Base-by-base conservation (phyloP, 2,888 invertebrate genomes). In the Alcis repandata region DNA sequence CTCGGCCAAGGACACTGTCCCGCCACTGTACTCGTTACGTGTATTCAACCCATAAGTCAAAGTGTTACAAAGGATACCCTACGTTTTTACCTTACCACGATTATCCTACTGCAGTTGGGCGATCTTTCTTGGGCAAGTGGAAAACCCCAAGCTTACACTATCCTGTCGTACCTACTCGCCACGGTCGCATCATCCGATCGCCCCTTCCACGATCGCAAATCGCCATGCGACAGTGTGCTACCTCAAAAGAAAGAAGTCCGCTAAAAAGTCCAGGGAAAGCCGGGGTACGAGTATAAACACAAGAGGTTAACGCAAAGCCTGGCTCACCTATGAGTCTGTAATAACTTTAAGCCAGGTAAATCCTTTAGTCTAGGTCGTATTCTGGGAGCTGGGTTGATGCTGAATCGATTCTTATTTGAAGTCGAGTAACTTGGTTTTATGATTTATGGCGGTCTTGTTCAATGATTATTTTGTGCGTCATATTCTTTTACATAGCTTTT, bases 271-370 rank as follows among this genome's bases (percentile, higher is more conserved):
- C 45, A 11, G 8, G 15, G 9, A 38, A 46, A 57, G 27, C 46
- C 46, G n/a, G 22, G 49, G 22, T 49, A 60, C 60, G 22, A 43
- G 22, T 49, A 60, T 65, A 61, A 46, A 61, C 60, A 59, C 33
- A 53, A 52, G 62, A 45, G 62, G 66, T 61, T 58, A 51, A 63
- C 22, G 62, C 57, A 62, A 62, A 68, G 63, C 63, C 49, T 8
- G 22, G 54, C 60, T 62, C 59, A 70, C 69, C 68, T 71, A 69
- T 59, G 64, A 61, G 61, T 62, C 54, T 22, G 68, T 69, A 71
- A 70, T 73, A 71, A 73, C 68, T 68, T 71, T 68, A 67, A 68
- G 59, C 58, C 6, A 49, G 59, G 48, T 43, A 71, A 72, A 70
- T 68, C 68, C 68, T 68, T 59, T 61, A 52, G 56, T 22, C 51